phyloP scores from a whole-genome alignment of 2,888 invertebrate genomes.

The Diaperis boleti region DNA sequence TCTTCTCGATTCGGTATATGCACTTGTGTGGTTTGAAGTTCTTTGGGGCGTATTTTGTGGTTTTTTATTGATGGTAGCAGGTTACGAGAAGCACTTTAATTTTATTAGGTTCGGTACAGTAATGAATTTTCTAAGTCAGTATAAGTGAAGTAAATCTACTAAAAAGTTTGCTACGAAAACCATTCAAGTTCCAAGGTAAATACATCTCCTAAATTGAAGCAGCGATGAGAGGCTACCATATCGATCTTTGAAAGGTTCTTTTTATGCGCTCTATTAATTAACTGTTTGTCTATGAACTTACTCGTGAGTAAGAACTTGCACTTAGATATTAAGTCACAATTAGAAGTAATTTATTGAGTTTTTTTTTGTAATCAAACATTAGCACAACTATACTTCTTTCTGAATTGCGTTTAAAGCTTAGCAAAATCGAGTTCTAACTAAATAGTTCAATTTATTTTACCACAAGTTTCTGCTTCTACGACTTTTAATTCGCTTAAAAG shows the following conservation, averaged over 20 bases:
- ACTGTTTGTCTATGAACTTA: too few species aligned
- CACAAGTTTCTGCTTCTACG: not conserved
- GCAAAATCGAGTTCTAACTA: not conserved
- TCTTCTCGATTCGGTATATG: conserved; percentile 8
- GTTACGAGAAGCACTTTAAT: not conserved
- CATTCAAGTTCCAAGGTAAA: not conserved
- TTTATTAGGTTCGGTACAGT: not conserved
- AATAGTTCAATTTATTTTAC: not conserved
- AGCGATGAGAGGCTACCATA: too few species aligned
- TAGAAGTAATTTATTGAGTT: too few species aligned
- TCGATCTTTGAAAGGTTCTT: too few species aligned
- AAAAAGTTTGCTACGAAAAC: not conserved
- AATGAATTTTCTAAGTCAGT: not conserved
- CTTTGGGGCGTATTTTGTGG: not conserved
- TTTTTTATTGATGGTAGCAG: not conserved
- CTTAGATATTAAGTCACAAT: too few species aligned
- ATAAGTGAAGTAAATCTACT: not conserved
- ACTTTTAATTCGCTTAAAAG: not conserved
- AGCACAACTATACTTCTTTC: too few species aligned
- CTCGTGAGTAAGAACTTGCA: too few species aligned
- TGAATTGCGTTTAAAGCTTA: not conserved
- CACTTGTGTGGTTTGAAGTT: conserved; percentile 1
- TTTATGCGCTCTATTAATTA: too few species aligned
- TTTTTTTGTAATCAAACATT: too few species aligned
- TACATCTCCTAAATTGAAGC: too few species aligned